phyloP scores from a whole-genome alignment of 2,797 vertebrate species.

The Xiphophorus birchmanni region DNA sequence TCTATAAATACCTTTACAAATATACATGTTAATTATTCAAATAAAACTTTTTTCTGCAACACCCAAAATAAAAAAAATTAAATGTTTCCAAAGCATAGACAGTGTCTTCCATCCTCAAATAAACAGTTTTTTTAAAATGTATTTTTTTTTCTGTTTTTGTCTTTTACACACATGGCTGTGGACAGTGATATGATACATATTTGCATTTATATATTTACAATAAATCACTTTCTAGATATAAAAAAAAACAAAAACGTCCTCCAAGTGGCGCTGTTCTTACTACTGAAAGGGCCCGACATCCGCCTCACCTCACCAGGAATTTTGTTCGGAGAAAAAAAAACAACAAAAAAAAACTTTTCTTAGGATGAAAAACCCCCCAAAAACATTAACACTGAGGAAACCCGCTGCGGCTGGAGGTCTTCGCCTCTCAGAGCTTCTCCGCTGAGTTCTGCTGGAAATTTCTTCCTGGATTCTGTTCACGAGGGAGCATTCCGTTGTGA shows the following conservation, averaged over 20 bases:
- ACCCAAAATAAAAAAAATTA: slow-evolving; percentile 68
- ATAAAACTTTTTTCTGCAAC: slow-evolving; percentile 88
- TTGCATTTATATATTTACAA: slow-evolving; percentile 93
- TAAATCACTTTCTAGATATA: slow-evolving; percentile 87
- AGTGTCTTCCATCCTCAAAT: slow-evolving; percentile 85
- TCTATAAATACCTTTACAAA: slow-evolving; percentile 99
- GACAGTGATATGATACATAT: slow-evolving; percentile 82
- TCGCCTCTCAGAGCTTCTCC: slow-evolving; percentile 9
- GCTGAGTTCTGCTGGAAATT: slow-evolving; percentile 41
- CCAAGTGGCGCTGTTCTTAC: slow-evolving; percentile 48
- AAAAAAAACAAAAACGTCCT: slow-evolving; percentile 46
- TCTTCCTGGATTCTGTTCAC: background rate
- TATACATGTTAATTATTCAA: slow-evolving; percentile 92
- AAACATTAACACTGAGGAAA: slow-evolving; percentile 15
- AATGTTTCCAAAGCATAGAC: slow-evolving; percentile 83
- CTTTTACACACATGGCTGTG: slow-evolving; percentile 77
- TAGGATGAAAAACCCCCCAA: slow-evolving; percentile 13
- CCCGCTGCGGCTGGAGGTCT: slow-evolving; percentile 7
- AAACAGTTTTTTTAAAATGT: slow-evolving; percentile 37
- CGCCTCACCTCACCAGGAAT: slow-evolving; percentile 35
- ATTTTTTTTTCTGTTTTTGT: slow-evolving; percentile 64
- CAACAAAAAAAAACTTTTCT: slow-evolving; percentile 4
- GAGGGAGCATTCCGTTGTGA: background rate
- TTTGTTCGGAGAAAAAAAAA: slow-evolving; percentile 32
- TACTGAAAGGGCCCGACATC: slow-evolving; percentile 67